Evolutionary conservation across 37 sponge, comb jelly and placozoan genomes (phyloP), one percentile per base, ranked within the genome.

Genomic region (Agelas oroides): DNA sequence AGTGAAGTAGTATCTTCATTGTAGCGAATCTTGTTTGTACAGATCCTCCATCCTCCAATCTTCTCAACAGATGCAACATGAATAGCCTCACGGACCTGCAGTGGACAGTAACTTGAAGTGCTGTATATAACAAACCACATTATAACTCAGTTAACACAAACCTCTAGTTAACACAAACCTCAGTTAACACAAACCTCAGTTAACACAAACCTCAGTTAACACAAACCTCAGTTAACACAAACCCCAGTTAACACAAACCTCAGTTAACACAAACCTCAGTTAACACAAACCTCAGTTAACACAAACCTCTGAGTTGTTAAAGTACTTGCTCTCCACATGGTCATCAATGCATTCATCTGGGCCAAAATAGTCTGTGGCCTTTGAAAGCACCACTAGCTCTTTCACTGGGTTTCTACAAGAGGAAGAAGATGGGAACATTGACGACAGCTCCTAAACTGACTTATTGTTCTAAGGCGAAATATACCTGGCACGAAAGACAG

Each of bases 1-100:
- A 92, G 85, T 1, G 92, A 92, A 24, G 16, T 79, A 19, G 73
- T 73, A 36, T 59, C 84, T 0, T 54, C 37, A 17, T 40, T 58
- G 65, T 92, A 92, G 57, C 74, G 23, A 35, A 92, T 71, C 62
- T 87, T 78, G 11, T 20, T 1, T 8, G 88, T 79, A 65, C 92
- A 92, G 35, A 92, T 77, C 56, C 84, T 60, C 88, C 88, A 92
- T 2, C 53, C 66, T 35, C 88, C 88, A 78, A 84, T 84, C 80
- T 72, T 63, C 25, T 53, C 30, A 27, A 38, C 64, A 5, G 92
- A 77, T 30, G 40, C 56, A 23, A 92, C 85, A 73, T 92, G 88
- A n/a, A 92, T 83, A 23, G 89, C 92, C 24, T 78, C 55, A 40
- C 92, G 60, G 23, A 92, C 88, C 92, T 92, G 39, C 30, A 62